phyloP scores from a whole-genome alignment of 2,888 invertebrate genomes.

The Apoderus coryli region DNA sequence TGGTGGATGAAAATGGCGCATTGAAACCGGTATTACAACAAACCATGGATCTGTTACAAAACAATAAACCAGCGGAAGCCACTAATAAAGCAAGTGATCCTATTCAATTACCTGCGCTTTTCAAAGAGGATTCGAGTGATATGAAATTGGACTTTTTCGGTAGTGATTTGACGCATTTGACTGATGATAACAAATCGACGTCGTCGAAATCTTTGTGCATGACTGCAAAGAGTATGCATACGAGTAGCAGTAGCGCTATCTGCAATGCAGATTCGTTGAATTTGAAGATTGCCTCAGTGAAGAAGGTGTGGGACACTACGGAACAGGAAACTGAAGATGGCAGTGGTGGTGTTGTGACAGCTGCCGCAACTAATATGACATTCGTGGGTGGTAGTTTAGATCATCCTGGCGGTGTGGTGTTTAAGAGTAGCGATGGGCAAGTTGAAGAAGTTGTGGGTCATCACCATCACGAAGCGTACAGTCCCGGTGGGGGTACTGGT shows the following conservation, averaged over 20 bases:
- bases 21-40: constrained; percentile 37
- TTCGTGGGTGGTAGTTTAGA: constrained; percentile 30
- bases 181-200: constrained; percentile 48
- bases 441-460: constrained; percentile 31
- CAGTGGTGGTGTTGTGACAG: no score
- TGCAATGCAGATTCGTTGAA: constrained; percentile 75
- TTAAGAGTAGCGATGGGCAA: constrained; percentile 28
- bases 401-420: constrained; percentile 31
- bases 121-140: constrained; percentile 71
- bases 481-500: constrained; percentile 34
- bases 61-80: constrained; percentile 21
- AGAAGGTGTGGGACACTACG: constrained; percentile 67
- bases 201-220: constrained; percentile 36
- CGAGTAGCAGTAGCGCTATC: constrained; percentile 43
- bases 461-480: constrained; percentile 39
- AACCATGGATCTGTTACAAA: no score
- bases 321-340: constrained; percentile 36
- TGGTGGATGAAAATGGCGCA: constrained; percentile 31
- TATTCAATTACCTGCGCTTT: constrained; percentile 53
- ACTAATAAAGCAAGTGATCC: constrained; percentile 27
- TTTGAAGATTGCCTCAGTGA: constrained; percentile 87
- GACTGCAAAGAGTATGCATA: constrained; percentile 43
- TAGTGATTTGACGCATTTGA: constrained; percentile 60
- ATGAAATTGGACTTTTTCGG: constrained; percentile 91
- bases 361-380: constrained; percentile 12